Conservation (phyloP, 1,140 invertebrate species). For the Elysia chlorotica region DNA sequence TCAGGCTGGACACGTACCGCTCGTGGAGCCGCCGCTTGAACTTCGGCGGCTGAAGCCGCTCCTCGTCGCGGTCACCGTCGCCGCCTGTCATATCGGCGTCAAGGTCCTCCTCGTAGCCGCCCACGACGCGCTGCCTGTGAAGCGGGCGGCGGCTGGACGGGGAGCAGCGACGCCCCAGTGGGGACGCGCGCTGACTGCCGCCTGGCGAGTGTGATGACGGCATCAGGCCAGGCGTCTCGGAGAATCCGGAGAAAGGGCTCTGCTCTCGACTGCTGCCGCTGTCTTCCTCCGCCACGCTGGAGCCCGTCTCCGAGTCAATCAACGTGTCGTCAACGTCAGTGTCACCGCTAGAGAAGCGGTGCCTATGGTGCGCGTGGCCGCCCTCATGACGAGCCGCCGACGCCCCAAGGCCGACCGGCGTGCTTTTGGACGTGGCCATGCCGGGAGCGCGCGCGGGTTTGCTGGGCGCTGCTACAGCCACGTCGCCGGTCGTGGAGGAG, state of each 20-base stretch:
- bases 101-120: constrained; percentile 7
- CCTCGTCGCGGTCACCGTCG: constrained; percentile 4
- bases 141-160: constrained; percentile 11
- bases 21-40: constrained; percentile 38
- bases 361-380: neutral
- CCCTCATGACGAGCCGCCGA: no score
- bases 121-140: constrained; percentile 7
- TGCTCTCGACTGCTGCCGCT: constrained; percentile 39
- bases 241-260: constrained; percentile 26
- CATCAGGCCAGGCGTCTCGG: neutral
- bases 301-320: constrained; percentile 31
- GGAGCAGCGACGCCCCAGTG: neutral
- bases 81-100: neutral
- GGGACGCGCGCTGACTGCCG: neutral
- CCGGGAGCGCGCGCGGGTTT: neutral
- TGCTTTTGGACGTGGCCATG: neutral
- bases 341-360: constrained; percentile 15
- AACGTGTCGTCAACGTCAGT: constrained; percentile 22
- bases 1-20: constrained; percentile 32
- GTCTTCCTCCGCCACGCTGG: constrained; percentile 33
- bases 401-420: no score
- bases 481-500: constrained; percentile 13
- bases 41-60: constrained; percentile 25
- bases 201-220: neutral
- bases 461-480: neutral